Conservation (phyloP, 2,113 vertebrate genomes). For the Prolemur simus region DNA sequence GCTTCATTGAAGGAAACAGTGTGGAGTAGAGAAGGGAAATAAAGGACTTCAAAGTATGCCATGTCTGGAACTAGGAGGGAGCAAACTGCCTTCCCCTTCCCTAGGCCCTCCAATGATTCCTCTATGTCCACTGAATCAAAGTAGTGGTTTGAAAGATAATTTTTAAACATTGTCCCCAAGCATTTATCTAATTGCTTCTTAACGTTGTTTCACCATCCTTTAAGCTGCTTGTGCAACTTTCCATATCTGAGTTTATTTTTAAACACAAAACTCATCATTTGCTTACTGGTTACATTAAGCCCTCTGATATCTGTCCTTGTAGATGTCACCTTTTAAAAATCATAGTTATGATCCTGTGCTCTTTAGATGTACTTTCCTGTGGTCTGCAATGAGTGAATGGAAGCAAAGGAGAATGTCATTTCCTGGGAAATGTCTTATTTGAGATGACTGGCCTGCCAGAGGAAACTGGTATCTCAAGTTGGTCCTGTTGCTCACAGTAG, state of each 20-base stretch:
- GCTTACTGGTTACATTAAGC: background rate
- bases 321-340: slow-evolving; percentile 35
- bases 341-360: background rate
- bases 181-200: background rate
- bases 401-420: slow-evolving; percentile 55
- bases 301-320: background rate
- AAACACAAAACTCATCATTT: background rate
- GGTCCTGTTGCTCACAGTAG: background rate
- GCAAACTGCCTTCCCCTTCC: background rate
- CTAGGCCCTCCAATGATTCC: background rate
- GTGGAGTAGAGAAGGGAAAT: slow-evolving; percentile 13
- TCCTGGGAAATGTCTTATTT: slow-evolving; percentile 46
- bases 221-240: background rate
- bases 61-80: background rate
- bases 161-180: background rate
- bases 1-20: slow-evolving; percentile 35
- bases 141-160: background rate
- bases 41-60: background rate
- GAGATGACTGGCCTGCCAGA: slow-evolving; percentile 4
- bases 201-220: background rate
- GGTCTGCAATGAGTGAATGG: slow-evolving; percentile 25
- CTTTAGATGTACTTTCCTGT: background rate
- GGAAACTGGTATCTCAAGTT: slow-evolving; percentile 42
- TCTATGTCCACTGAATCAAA: background rate
- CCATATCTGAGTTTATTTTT: slow-evolving; percentile 11